A percentile compares a stretch with the other conserved stretches of the same genome.
Conservation (phyloP, 53 echinoderm and acorn worm genomes). For the Luidia sarsii region DNA sequence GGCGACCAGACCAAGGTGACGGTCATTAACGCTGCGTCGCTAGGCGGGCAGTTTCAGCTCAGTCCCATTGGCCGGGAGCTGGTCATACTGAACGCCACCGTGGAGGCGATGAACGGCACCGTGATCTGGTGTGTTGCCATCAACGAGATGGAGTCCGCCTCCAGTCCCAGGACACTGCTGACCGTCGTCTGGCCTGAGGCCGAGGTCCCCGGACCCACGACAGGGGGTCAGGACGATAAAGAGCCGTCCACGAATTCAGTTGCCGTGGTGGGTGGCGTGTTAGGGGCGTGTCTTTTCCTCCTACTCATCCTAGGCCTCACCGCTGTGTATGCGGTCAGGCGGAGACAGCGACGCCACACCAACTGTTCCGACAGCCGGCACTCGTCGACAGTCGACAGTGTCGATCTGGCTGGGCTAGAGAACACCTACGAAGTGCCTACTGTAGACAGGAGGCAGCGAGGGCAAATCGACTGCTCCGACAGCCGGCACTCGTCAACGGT, state of each 20-base stretch:
- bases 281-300: too few relatives aligned
- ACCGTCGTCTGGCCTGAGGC: neutral
- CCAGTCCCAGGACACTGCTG: neutral
- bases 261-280: slow-evolving; percentile 12
- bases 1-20: slow-evolving; percentile 11
- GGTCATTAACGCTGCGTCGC: neutral
- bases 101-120: neutral
- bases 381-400: neutral
- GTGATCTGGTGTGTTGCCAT: slow-evolving; percentile 1
- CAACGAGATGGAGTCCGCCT: neutral
- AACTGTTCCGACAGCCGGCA: neutral
- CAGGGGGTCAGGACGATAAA: neutral
- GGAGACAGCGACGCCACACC: neutral
- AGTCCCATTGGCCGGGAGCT: neutral
- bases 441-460: too few relatives aligned
- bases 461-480: too few relatives aligned
- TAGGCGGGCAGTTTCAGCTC: neutral
- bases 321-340: neutral
- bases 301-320: neutral
- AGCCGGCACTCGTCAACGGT: neutral
- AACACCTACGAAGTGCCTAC: slow-evolving; percentile 47
- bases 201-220: too few relatives aligned
- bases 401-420: slow-evolving; percentile 4
- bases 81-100: neutral
- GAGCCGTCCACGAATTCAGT: neutral